Evolutionary conservation across 2,797 vertebrate species (phyloP), one percentile per base, ranked within the genome.

Genomic region (Myripristis jacobus): DNA sequence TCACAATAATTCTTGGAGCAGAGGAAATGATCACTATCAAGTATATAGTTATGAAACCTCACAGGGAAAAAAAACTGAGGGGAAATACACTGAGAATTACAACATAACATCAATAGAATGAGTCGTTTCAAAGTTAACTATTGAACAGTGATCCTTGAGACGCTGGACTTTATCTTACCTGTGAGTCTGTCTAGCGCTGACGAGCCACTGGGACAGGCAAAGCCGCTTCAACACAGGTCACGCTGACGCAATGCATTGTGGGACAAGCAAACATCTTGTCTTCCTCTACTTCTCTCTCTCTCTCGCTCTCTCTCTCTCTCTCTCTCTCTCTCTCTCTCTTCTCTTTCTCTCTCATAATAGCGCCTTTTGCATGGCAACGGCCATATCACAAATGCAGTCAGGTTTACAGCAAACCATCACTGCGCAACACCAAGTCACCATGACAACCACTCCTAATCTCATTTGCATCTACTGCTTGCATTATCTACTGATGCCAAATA

Each of bases 401-500:
- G 89, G 85, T 91, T 89, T 85, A 85, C 79, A 91, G 87, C 80
- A 62, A 91, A 87, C 87, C 86, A 90, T 92, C 88, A 79, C 79
- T 92, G 91, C 84, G 90, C 86, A 89, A 91, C 90, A 91, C 89
- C 81, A 88, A 79, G 87, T 94, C 91, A 77, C 93, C 93, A 94
- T 93, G 92, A 91, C 90, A 93, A 94, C 92, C 85, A 71, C 76
- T 78, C 77, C 78, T 91, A 88, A 93, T 94, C 91, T 92, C 70
- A 93, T 94, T 94, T 94, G 90, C 92, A 94, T 94, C 88, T 82
- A 78, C 88, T 80, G 87, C 87, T 90, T 88, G 84, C 81, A 92
- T 92, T 93, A 91, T 89, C 73, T 78, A 62, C 78, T 66, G 72
- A 83, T 66, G 72, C 91, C 89, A 90, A 92, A 92, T 92, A 92